Percentiles rank a stretch among this genome's conserved stretches.
Conservation (phyloP, 2,113 vertebrate genomes). For the Guaruba guarouba region DNA sequence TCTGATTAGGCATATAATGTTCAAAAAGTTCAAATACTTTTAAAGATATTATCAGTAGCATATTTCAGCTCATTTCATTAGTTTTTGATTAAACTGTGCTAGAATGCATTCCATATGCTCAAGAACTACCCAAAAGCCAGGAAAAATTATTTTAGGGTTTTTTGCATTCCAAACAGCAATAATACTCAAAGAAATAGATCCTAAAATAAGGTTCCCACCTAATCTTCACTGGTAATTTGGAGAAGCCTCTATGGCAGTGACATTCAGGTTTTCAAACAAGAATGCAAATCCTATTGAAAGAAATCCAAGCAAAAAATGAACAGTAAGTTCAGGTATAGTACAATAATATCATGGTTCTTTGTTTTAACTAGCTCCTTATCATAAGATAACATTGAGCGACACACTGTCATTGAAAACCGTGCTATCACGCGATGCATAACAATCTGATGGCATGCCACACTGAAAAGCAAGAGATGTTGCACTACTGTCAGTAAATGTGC, state of each 20-base stretch:
- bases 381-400: background rate
- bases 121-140: background rate
- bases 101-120: background rate
- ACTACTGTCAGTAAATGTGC: background rate
- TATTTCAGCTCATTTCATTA: background rate
- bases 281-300: background rate
- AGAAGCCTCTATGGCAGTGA: background rate
- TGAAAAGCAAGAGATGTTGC: background rate
- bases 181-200: background rate
- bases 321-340: background rate
- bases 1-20: background rate
- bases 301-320: slow-evolving; percentile 13
- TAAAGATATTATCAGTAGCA: background rate
- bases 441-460: fast-evolving
- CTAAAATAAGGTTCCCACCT: background rate
- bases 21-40: background rate
- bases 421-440: background rate
- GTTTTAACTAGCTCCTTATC: background rate
- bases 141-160: background rate
- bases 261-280: slow-evolving; percentile 11
- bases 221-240: background rate
- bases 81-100: background rate
- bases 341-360: background rate
- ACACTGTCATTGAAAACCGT: background rate
- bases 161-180: background rate